These are phyloP conservation scores for Drosophila maculinotata DNA, from an alignment of 2,888 invertebrate species.

Conservation along the genomic window DNA sequence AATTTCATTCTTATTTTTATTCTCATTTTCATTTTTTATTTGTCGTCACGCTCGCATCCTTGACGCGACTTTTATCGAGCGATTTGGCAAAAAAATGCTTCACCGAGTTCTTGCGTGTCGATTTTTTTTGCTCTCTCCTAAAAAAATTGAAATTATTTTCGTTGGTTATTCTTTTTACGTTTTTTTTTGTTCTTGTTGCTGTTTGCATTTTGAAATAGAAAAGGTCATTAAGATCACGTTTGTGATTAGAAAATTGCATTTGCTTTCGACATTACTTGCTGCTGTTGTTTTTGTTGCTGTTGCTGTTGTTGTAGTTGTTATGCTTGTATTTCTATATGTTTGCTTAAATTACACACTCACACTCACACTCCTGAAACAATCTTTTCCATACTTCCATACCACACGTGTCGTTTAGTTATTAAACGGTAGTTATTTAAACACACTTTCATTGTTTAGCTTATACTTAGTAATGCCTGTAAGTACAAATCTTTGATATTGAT, in stretches of 20 bases:
- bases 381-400: constrained; percentile 63
- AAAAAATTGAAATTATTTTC: constrained; percentile 62
- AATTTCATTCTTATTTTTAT: background rate
- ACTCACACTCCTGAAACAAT: constrained; percentile 53
- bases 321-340: constrained; percentile 24
- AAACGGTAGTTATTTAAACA: constrained; percentile 46
- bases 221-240: constrained; percentile 75
- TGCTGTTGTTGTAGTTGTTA: constrained; percentile 33
- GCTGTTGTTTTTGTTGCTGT: constrained; percentile 29
- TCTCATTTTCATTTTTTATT: constrained; percentile 10
- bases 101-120: constrained; percentile 84
- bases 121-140: constrained; percentile 81
- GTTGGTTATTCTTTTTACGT: constrained; percentile 31
- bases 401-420: constrained; percentile 51
- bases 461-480: constrained; percentile 61
- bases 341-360: constrained; percentile 56
- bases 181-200: constrained; percentile 31
- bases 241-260: constrained; percentile 70
- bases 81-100: constrained; percentile 83
- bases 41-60: constrained; percentile 49
- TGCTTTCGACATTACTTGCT: constrained; percentile 59
- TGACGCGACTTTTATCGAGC: constrained; percentile 72
- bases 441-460: constrained; percentile 44
- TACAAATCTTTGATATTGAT: constrained; percentile 56
- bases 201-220: constrained; percentile 62